Evolutionary conservation across 1,140 invertebrate genomes (phyloP).

Genomic region (Mamestra configurata): DNA sequence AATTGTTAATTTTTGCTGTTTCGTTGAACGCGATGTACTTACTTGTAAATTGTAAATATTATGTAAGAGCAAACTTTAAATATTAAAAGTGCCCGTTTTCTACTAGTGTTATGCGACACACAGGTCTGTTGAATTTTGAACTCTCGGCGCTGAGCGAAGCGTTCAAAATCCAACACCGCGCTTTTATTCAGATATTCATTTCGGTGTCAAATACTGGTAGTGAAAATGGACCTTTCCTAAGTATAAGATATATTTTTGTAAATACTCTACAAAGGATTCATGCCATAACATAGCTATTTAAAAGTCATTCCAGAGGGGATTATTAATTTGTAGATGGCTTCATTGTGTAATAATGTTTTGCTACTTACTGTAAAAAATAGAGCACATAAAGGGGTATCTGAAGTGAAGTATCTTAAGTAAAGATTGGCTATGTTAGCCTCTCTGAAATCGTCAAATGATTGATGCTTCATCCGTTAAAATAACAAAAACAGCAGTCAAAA

Average conservation of each 20-base stretch:
- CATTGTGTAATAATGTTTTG: not conserved
- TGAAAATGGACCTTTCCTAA: no score
- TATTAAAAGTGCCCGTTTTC: not conserved
- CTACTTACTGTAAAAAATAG: not conserved
- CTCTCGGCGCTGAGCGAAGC: no score
- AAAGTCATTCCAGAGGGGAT: conserved; percentile 30
- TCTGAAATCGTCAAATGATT: not conserved
- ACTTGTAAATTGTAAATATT: conserved; percentile 44
- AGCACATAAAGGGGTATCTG: not conserved
- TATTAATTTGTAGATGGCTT: not conserved
- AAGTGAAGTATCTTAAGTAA: not conserved
- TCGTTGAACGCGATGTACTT: conserved; percentile 38
- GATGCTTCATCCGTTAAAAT: no score
- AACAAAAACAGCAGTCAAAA: no score
- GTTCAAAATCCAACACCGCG: no score
- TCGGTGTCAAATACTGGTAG: no score
- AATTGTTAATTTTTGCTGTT: conserved; percentile 8
- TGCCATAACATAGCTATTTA: conserved; percentile 31
- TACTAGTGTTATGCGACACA: no score
- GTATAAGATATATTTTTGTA: conserved; percentile 44
- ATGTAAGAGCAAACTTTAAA: conserved; percentile 14
- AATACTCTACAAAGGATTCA: conserved; percentile 29
- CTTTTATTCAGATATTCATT: no score
- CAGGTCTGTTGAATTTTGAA: no score
- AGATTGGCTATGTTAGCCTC: not conserved